Evolutionary conservation across 1,140 invertebrate genomes (phyloP).

Genomic region (Adelges cooleyi): DNA sequence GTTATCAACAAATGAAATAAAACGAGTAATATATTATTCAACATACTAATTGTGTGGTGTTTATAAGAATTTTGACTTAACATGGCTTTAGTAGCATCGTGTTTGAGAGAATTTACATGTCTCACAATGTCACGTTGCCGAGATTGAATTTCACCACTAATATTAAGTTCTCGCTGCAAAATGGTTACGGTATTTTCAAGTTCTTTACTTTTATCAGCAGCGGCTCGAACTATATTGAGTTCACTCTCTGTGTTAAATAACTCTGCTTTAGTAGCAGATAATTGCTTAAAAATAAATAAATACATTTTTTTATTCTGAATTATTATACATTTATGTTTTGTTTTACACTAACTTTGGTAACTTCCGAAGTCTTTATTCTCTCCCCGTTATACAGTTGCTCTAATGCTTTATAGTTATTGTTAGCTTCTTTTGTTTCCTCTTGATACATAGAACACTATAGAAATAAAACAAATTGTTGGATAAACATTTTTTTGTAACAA

Average conservation of each 20-base stretch:
- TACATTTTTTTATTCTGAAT: too few species aligned
- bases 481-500: not conserved
- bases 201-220: conserved; percentile 37
- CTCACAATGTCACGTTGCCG: conserved; percentile 41
- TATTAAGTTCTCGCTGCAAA: conserved; percentile 38
- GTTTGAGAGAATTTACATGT: conserved; percentile 37
- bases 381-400: conserved; percentile 32
- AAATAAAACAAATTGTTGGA: not conserved
- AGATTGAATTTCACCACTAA: conserved; percentile 42
- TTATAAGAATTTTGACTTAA: conserved; percentile 40
- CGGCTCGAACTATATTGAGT: conserved; percentile 37
- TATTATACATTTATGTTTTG: too few species aligned
- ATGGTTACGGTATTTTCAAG: conserved; percentile 37
- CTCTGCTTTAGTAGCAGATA: conserved; percentile 35
- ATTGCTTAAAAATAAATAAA: conserved; percentile 29
- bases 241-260: conserved; percentile 39
- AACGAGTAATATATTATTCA: not conserved
- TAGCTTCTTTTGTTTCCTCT: conserved; percentile 29
- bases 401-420: conserved; percentile 21
- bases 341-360: conserved; percentile 32
- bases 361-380: conserved; percentile 34
- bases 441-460: conserved; percentile 13
- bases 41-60: conserved; percentile 38
- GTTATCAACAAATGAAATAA: too few species aligned
- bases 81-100: conserved; percentile 39